phyloP scores from a whole-genome alignment of 1,140 invertebrate species.

The Drosophila dunni region DNA sequence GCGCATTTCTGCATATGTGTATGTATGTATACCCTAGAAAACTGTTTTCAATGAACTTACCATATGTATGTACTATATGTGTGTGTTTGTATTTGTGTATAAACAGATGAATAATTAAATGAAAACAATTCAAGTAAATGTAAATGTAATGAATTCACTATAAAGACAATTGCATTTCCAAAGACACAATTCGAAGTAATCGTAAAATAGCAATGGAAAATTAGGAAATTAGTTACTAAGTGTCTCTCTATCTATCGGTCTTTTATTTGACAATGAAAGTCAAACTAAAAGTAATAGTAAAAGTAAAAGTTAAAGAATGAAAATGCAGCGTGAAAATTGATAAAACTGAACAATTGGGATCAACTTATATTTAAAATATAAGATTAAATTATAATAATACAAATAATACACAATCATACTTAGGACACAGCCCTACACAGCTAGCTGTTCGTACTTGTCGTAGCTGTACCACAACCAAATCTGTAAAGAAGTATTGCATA shows the following conservation, averaged over 20 bases:
- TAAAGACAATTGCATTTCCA: conserved; percentile 50
- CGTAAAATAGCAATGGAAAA: conserved; percentile 32
- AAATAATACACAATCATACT: conserved; percentile 55
- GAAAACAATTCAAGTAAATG: conserved; percentile 13
- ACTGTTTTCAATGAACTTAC: conserved; percentile 56
- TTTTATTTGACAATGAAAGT: conserved; percentile 58
- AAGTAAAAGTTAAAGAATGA: conserved; percentile 57
- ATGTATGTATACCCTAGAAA: neutral
- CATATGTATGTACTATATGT: conserved; percentile 65
- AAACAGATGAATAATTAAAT: conserved; percentile 28
- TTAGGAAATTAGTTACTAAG: conserved; percentile 34
- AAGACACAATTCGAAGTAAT: conserved; percentile 36
- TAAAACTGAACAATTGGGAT: conserved; percentile 85
- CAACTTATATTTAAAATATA: conserved; percentile 85
- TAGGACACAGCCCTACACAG: conserved; percentile 50
- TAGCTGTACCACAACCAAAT: conserved; percentile 40
- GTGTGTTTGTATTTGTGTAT: conserved; percentile 79
- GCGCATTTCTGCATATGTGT: conserved; percentile 49
- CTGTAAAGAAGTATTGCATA: conserved; percentile 49
- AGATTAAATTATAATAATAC: conserved; percentile 77
- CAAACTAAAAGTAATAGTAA: too few relatives aligned
- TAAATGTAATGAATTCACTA: conserved; percentile 35
- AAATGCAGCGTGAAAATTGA: conserved; percentile 77
- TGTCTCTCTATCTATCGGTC: conserved; percentile 42
- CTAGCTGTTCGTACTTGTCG: conserved; percentile 53